A percentile compares a stretch with the other conserved stretches of the same genome.
Conservation (phyloP, 2,888 invertebrate species). For the Leucophenga maculata region DNA sequence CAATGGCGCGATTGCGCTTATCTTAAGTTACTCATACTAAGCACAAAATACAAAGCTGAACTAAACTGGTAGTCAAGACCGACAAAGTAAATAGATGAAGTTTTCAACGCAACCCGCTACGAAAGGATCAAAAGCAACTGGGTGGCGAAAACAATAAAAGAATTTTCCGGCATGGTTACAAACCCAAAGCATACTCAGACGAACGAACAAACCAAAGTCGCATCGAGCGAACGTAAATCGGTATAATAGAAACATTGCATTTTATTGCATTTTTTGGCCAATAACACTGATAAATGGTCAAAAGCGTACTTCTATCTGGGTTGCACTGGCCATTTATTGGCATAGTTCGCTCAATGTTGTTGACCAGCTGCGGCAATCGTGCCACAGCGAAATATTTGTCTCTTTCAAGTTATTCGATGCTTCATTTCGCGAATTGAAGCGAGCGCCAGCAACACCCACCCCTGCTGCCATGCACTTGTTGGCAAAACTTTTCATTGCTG, state of each 20-base stretch:
- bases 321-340: conserved; percentile 8
- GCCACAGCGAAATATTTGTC: conserved; percentile 18
- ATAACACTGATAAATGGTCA: conserved; percentile 65
- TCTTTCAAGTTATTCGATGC: conserved; percentile 12
- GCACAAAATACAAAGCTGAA: background rate
- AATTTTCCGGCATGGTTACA: conserved; percentile 7
- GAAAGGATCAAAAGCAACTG: background rate
- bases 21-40: conserved; percentile 14
- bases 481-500: background rate
- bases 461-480: background rate
- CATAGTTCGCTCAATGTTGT: background rate
- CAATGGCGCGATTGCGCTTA: background rate
- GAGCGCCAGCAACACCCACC: background rate
- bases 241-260: conserved; percentile 66
- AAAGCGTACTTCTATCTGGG: conserved; percentile 39
- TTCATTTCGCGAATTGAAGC: background rate
- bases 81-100: conserved; percentile 11
- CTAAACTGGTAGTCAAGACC: background rate
- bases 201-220: background rate
- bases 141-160: conserved; percentile 16
- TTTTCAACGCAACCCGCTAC: background rate
- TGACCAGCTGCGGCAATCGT: conserved; percentile 16
- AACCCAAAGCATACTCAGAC: conserved; percentile 4
- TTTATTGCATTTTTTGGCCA: conserved; percentile 63
- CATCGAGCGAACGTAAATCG: conserved; percentile 56